Percentiles rank a stretch among this genome's conserved stretches.
These are phyloP conservation scores for Lycophotia porphyrea DNA, from an alignment of 2,888 invertebrate genomes.

Conservation along the genomic window DNA sequence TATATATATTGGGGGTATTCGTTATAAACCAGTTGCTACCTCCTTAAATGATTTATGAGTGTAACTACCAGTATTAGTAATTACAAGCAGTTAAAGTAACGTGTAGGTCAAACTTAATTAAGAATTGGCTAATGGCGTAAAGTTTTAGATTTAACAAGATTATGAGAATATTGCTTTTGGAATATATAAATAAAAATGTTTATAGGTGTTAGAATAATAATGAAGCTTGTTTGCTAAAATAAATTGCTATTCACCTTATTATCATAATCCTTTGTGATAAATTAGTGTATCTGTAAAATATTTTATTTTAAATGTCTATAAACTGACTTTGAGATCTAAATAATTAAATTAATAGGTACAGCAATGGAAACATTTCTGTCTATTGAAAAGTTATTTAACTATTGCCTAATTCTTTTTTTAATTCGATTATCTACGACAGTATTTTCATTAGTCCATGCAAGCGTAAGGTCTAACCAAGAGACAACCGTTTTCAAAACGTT, in stretches of 20 bases:
- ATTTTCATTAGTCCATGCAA: background rate
- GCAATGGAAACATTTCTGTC: too few species aligned
- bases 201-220: constrained; percentile 23
- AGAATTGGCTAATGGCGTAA: constrained; percentile 23
- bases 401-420: background rate
- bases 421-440: background rate
- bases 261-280: constrained; percentile 32
- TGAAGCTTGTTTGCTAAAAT: constrained; percentile 17
- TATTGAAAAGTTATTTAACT: background rate
- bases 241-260: constrained; percentile 12
- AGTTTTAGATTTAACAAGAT: constrained; percentile 30
- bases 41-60: constrained; percentile 45
- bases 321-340: too few species aligned
- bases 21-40: constrained; percentile 24
- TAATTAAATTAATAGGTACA: too few species aligned
- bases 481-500: background rate
- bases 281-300: background rate
- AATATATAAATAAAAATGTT: constrained; percentile 32
- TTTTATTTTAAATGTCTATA: background rate
- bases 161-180: constrained; percentile 6
- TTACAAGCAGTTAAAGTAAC: constrained; percentile 39
- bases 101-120: constrained; percentile 42
- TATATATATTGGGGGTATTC: constrained; percentile 32
- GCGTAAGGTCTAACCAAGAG: background rate
- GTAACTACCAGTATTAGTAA: constrained; percentile 25